Base-by-base conservation (phyloP, 2,113 vertebrate genomes). In the Ageneiosus marmoratus region DNA sequence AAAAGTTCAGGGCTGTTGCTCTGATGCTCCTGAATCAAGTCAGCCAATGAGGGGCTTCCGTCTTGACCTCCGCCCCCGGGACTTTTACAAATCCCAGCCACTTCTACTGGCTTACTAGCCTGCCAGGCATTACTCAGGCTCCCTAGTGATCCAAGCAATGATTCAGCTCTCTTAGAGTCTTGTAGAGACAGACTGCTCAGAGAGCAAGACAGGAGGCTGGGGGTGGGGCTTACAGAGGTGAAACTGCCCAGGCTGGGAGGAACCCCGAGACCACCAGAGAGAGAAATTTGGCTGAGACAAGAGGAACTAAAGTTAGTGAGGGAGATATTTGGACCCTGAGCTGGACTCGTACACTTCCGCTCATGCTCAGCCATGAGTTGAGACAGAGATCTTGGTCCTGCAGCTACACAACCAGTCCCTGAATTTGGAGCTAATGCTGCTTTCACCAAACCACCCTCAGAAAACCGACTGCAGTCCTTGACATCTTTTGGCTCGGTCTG, bases 1-100 rank as follows among this genome's bases (percentile, higher is more conserved):
- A 87, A 89, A 0, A 90, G 83, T 67, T 74, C 90, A 76, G 91
- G 85, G 84, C 84, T 92, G 77, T 83, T 92, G 87, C 90, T 92
- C 85, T 95, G 94, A 84, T 95, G 95, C 77, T 97, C 94, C 89
- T 94, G 94, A 87, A 96, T 94, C 80, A 98, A 94, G 84, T 96
- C 96, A 69, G 96, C 94, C 86, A 98, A 78, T 5, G 96, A 98
- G 1, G 91, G 92, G 89, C 89, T 93, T 91, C 91, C 95, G 85
- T 8, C 88, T 77, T 80, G 77, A 58, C 16, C 62, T 88, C 88
- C 48, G 77, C 79, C n/a, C 89, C 87, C 85, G 70, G 89, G 76
- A 83, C 77, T 86, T 83, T 80, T 65, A 77, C 32, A 34, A 41
- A 50, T 34, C 73, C 27, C 85, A 74, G 69, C 89, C 86, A 69